Evolutionary conservation across 2,888 invertebrate genomes (phyloP).

Genomic region (Diploptera punctata): DNA sequence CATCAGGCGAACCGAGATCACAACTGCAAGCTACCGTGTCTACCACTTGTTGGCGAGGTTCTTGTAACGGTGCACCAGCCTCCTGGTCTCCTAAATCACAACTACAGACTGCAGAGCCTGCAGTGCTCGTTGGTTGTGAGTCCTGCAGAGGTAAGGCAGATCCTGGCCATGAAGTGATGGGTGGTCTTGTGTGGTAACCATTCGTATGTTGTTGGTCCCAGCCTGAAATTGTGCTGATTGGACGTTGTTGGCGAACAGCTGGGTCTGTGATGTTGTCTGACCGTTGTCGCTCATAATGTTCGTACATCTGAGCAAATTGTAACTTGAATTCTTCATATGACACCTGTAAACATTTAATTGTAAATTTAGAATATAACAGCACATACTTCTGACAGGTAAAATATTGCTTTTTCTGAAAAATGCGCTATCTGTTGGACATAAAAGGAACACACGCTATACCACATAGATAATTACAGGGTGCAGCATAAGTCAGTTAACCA

Average conservation of each 20-base stretch:
- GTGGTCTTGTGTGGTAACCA: conserved; percentile 51
- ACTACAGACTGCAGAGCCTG: conserved; percentile 37
- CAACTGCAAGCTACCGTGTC: conserved; percentile 29
- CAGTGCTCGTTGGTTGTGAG: neutral
- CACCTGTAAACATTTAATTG: no score
- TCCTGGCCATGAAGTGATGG: conserved; percentile 28
- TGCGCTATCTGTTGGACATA: no score
- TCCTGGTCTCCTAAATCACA: conserved; percentile 38
- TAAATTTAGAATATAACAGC: no score
- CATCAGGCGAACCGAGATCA: conserved; percentile 26
- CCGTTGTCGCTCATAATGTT: conserved; percentile 92
- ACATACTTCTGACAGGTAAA: no score
- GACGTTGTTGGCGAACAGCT: conserved; percentile 87
- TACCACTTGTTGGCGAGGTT: conserved; percentile 14
- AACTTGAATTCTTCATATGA: conserved; percentile 98
- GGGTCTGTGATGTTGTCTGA: conserved; percentile 96
- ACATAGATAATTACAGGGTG: no score
- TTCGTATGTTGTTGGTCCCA: conserved; percentile 72
- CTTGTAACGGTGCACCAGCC: neutral
- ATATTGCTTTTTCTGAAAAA: no score
- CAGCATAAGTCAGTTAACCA: no score
- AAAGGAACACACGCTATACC: no score
- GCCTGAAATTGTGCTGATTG: conserved; percentile 95
- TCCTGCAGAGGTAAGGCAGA: conserved; percentile 24
- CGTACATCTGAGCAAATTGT: conserved; percentile 97